Percentiles rank a stretch among this genome's conserved stretches.
Evolutionary conservation across 2,797 vertebrate species (phyloP).

Genomic region (Acanthurus lineatus): DNA sequence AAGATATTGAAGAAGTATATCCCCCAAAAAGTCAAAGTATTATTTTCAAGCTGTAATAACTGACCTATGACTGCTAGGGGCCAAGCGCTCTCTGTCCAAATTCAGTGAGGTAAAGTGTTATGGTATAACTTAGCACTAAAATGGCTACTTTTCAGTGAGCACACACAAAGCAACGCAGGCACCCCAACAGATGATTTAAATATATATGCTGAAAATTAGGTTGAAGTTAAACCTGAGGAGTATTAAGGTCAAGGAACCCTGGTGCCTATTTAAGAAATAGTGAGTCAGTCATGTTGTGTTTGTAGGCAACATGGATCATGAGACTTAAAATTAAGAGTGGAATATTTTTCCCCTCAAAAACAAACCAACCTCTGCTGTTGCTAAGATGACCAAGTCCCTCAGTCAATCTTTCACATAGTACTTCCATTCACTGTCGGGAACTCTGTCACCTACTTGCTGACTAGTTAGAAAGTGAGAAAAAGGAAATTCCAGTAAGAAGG

Average conservation of each 20-base stretch:
- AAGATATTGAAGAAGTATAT: neutral
- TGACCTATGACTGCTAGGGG: neutral
- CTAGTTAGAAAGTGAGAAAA: constrained; percentile 21
- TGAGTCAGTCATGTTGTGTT: constrained; percentile 34
- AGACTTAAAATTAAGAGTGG: constrained; percentile 25
- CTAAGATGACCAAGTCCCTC: constrained; percentile 48
- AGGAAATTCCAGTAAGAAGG: constrained; percentile 16
- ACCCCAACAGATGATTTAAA: neutral
- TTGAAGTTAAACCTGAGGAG: neutral
- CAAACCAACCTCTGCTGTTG: constrained; percentile 58
- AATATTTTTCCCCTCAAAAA: constrained; percentile 33
- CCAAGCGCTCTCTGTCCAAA: too few relatives aligned
- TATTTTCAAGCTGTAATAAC: neutral
- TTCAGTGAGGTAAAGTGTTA: too few relatives aligned
- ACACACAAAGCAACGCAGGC: neutral
- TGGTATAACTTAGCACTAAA: neutral
- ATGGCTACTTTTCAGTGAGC: neutral
- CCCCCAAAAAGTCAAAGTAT: neutral
- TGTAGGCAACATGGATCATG: constrained; percentile 40
- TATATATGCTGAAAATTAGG: neutral
- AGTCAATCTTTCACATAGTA: constrained; percentile 40
- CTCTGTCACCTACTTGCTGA: constrained; percentile 36
- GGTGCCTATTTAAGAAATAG: neutral
- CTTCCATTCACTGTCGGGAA: constrained; percentile 45
- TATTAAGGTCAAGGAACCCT: neutral